A percentile compares a stretch with the other conserved stretches of the same genome.
Evolutionary conservation across 2,888 invertebrate species (phyloP).

Genomic region (Aporophyla nigra): DNA sequence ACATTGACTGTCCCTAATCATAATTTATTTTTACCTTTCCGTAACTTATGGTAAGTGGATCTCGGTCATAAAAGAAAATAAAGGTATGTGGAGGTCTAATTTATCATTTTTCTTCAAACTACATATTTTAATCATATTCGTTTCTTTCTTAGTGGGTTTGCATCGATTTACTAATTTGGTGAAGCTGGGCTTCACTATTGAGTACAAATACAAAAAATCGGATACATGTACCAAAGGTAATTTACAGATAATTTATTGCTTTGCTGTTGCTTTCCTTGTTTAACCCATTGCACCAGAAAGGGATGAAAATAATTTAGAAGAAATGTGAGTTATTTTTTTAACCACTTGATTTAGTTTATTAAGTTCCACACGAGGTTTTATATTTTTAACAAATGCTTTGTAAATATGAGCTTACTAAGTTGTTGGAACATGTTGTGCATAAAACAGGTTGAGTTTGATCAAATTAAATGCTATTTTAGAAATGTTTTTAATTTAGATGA

Average conservation of each 20-base stretch:
- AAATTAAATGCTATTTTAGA: background rate
- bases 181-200: conserved; percentile 48
- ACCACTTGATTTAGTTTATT: background rate
- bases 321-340: conserved; percentile 8
- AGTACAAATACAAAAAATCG: conserved; percentile 58
- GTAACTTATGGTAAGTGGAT: background rate
- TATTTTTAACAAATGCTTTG: conserved; percentile 3
- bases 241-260: conserved; percentile 66
- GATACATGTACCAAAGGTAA: conserved; percentile 61
- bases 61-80: background rate
- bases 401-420: background rate
- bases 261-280: conserved; percentile 52
- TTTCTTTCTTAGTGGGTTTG: background rate
- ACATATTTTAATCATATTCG: background rate
- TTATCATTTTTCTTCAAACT: background rate
- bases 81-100: too few relatives aligned
- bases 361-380: background rate
- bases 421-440: background rate
- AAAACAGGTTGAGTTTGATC: background rate
- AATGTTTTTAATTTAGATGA: background rate
- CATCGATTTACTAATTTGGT: conserved; percentile 26
- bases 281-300: conserved; percentile 27
- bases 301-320: conserved; percentile 26
- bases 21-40: background rate
- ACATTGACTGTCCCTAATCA: too few relatives aligned